Conservation (phyloP, 2,888 invertebrate species). For the Heliothis peltigera region DNA sequence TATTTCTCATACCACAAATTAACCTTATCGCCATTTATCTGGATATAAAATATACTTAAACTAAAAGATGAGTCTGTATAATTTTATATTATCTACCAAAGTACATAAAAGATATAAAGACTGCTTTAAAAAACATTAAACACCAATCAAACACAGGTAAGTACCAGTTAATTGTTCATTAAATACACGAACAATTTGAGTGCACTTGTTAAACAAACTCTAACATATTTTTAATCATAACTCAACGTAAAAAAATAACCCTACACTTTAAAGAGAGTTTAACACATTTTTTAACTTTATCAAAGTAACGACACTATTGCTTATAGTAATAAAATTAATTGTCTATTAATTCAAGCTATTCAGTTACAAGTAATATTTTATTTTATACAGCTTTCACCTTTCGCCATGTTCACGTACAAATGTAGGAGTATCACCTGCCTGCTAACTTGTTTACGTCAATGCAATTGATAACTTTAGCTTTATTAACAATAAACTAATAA, state of each 20-base stretch:
- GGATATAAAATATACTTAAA: too few species aligned
- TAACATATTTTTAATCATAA: conserved; percentile 2
- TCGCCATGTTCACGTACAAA: conserved; percentile 31
- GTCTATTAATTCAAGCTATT: conserved; percentile 49
- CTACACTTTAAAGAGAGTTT: conserved; percentile 13
- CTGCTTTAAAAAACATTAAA: not conserved
- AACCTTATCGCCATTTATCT: too few species aligned
- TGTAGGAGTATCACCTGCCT: conserved; percentile 43
- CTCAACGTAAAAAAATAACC: conserved; percentile 18
- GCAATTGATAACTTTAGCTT: conserved; percentile 34
- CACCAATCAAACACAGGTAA: not conserved
- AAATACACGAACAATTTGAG: not conserved
- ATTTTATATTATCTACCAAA: not conserved
- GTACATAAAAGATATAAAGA: not conserved
- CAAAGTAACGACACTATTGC: conserved; percentile 26
- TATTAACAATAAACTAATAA: conserved; percentile 22
- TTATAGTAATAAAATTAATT: conserved; percentile 36
- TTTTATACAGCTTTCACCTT: conserved; percentile 46
- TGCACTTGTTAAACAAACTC: conserved; percentile 20
- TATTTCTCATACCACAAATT: too few species aligned
- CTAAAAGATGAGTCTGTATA: not conserved
- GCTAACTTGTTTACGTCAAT: conserved; percentile 29
- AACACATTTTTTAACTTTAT: conserved; percentile 23
- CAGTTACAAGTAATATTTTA: conserved; percentile 22
- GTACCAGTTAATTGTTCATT: not conserved